Base-by-base conservation (phyloP, 2,113 vertebrate species). In the Gymnorhina tibicen region DNA sequence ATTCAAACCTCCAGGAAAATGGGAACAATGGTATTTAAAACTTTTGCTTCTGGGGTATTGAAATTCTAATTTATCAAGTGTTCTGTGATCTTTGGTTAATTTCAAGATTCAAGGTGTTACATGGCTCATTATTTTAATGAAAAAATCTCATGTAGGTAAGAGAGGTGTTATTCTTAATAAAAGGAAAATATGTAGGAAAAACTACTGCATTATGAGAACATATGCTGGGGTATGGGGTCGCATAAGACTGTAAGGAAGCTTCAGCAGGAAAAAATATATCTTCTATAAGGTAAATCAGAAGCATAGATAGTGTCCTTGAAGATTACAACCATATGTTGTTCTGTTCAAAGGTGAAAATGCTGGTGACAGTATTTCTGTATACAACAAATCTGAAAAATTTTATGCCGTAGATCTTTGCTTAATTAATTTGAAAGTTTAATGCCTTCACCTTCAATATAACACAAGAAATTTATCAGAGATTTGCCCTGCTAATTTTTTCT, bases 51-150 rank as follows among this genome's bases (percentile, higher is more conserved):
- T 46, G 42, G 4, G 21, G 27, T 76, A 42, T 59, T 76, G n/a
- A 83, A 85, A 91, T 89, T 66, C 20, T 58, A 58, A 85, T 85
- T 95, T 94, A 76, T 87, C 32, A 87, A 82, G 20, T 83, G 37
- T 68, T 93, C 44, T 70, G 30, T 87, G 67, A 91, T 74, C 78
- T 88, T 91, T 52, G 42, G 53, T 66, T 94, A 85, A 94, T 88
- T 93, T 30, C 32, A 82, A 46, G 14, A 33, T 79, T 91, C 69
- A 82, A 87, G 74, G 89, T 84, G 74, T 53, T 89, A 85, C 53
- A 82, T 30, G 26, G 47, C 62, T 93, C 70, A 91, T 93, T 92
- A 93, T 91, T 95, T 85, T 89, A 94, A 92, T 69, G 74, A 89
- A 87, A 94, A 92, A 85, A 69, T 69, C 46, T 85, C 78, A 69